Percentiles rank a stretch among this genome's conserved stretches.
phyloP scores from a whole-genome alignment of 2,113 vertebrate species.

The Rhinoderma darwinii region DNA sequence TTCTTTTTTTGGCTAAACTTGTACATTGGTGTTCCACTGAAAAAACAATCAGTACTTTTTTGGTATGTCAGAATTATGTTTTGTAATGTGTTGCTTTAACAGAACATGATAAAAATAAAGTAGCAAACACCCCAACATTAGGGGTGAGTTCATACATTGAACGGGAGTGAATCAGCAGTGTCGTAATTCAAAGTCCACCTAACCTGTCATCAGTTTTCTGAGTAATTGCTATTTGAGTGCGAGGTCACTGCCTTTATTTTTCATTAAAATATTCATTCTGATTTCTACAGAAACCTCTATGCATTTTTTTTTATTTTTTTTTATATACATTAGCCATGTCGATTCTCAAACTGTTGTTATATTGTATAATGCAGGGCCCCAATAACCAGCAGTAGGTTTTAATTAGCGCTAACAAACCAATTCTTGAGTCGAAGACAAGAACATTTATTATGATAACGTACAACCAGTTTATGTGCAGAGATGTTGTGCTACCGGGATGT shows the following conservation, averaged over 20 bases:
- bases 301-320: neutral
- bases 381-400: no score
- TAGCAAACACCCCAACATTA: constrained; percentile 8
- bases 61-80: neutral
- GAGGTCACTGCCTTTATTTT: constrained; percentile 1
- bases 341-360: neutral
- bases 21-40: no score
- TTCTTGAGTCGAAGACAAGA: neutral
- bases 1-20: no score
- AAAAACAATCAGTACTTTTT: neutral
- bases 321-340: neutral
- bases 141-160: neutral
- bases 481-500: neutral
- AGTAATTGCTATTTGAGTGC: constrained; percentile 30
- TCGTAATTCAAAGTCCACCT: constrained; percentile 48
- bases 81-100: neutral
- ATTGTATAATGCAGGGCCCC: neutral
- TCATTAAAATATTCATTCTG: neutral
- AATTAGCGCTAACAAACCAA: no score
- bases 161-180: constrained; percentile 35
- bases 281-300: neutral
- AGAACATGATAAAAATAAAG: neutral
- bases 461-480: neutral
- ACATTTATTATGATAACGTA: neutral
- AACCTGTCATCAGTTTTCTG: constrained; percentile 23